Conservation (phyloP, 2,113 vertebrate genomes). For the Lynx canadensis region DNA sequence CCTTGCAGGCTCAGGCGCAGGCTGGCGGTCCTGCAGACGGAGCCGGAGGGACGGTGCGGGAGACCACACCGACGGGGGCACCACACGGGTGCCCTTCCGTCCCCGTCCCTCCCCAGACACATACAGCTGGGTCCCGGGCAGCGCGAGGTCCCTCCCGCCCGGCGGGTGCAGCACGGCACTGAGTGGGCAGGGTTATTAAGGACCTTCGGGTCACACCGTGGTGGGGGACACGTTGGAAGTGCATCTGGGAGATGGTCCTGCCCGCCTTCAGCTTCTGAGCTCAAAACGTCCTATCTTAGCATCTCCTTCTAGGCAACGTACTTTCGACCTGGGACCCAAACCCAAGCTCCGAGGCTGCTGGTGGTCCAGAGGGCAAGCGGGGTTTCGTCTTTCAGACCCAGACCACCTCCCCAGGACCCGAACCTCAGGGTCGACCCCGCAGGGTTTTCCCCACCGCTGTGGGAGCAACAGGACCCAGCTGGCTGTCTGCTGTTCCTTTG, state of each 20-base stretch:
- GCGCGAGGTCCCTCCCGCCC: accelerated
- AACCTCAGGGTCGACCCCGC: not conserved
- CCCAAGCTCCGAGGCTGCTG: not conserved
- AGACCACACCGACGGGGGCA: accelerated
- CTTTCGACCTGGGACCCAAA: not conserved
- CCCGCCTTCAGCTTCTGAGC: not conserved
- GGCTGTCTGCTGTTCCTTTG: not conserved
- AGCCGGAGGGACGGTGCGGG: not conserved
- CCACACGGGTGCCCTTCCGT: not conserved
- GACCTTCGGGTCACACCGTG: accelerated
- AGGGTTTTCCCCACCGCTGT: not conserved
- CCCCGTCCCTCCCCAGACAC: not conserved
- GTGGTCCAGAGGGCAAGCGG: not conserved
- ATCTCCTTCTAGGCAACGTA: no score
- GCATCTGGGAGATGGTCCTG: not conserved
- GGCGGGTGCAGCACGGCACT: accelerated
- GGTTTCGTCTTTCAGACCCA: not conserved
- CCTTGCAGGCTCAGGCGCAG: accelerated
- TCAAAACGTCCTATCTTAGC: not conserved
- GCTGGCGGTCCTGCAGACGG: not conserved
- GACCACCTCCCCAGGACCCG: not conserved
- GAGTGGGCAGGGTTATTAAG: accelerated
- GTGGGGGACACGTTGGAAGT: not conserved
- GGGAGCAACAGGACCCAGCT: not conserved
- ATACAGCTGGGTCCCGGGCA: not conserved